Conservation (phyloP, 2,797 vertebrate species). For the Intellagama lesueurii region DNA sequence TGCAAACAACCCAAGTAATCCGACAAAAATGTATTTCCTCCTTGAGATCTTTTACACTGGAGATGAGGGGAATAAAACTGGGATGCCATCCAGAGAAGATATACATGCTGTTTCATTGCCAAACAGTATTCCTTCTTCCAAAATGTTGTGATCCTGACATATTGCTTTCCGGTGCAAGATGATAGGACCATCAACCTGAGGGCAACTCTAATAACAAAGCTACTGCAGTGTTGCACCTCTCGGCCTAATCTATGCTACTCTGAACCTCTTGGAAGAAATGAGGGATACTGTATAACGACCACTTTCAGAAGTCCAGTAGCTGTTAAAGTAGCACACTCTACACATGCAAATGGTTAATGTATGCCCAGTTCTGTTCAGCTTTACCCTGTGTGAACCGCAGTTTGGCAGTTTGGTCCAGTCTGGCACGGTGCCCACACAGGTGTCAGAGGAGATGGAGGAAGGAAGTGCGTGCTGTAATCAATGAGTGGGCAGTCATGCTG, state of each 20-base stretch:
- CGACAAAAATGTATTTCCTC: neutral
- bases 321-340: neutral
- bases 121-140: too few relatives aligned
- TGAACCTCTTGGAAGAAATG: neutral
- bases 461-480: too few relatives aligned
- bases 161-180: too few relatives aligned
- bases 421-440: too few relatives aligned
- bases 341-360: neutral
- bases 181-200: too few relatives aligned
- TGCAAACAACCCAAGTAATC: neutral
- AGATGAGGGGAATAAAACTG: neutral
- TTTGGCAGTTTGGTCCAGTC: too few relatives aligned
- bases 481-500: too few relatives aligned
- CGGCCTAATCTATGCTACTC: neutral
- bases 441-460: too few relatives aligned
- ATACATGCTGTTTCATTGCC: too few relatives aligned
- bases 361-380: neutral
- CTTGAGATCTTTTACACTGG: neutral
- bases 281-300: neutral
- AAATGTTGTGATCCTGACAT: too few relatives aligned
- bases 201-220: too few relatives aligned
- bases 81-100: too few relatives aligned
- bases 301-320: neutral
- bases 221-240: neutral
- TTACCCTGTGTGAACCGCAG: neutral